A percentile compares a stretch with the other conserved stretches of the same genome.
These are phyloP conservation scores for Acanthococcus lagerstroemiae DNA, from an alignment of 2,888 invertebrate genomes.

Conservation along the genomic window DNA sequence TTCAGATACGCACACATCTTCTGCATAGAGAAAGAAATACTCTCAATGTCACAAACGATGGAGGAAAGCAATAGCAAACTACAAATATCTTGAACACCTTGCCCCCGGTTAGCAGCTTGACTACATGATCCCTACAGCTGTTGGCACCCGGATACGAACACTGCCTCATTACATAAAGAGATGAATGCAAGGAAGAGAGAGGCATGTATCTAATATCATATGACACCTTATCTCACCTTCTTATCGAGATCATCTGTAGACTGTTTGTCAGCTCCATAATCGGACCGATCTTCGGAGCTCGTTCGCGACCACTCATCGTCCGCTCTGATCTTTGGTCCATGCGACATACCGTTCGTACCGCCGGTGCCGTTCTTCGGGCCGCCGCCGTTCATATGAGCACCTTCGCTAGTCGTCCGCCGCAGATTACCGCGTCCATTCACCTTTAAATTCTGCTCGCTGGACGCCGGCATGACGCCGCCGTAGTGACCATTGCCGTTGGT, in stretches of 20 bases:
- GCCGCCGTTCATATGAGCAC: conserved; percentile 14
- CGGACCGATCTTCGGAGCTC: conserved; percentile 56
- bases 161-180: too few species aligned
- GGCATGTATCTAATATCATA: too few species aligned
- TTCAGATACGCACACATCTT: too few species aligned
- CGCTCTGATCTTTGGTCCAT: conserved; percentile 47
- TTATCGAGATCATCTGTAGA: conserved; percentile 59
- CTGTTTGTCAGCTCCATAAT: conserved; percentile 46
- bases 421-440: conserved; percentile 33
- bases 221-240: too few species aligned
- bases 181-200: too few species aligned
- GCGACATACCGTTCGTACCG: conserved; percentile 35
- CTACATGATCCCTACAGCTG: too few species aligned
- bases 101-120: too few species aligned
- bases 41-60: too few species aligned
- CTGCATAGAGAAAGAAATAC: too few species aligned
- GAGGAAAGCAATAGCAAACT: too few species aligned
- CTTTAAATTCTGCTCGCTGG: conserved; percentile 11
- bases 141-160: too few species aligned
- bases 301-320: conserved; percentile 64
- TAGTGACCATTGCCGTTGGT: conserved; percentile 17
- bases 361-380: not conserved
- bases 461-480: not conserved
- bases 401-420: conserved; percentile 36
- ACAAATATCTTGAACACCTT: too few species aligned